These are phyloP conservation scores for Saccopteryx leptura DNA, from an alignment of 2,113 vertebrate genomes.

Conservation along the genomic window DNA sequence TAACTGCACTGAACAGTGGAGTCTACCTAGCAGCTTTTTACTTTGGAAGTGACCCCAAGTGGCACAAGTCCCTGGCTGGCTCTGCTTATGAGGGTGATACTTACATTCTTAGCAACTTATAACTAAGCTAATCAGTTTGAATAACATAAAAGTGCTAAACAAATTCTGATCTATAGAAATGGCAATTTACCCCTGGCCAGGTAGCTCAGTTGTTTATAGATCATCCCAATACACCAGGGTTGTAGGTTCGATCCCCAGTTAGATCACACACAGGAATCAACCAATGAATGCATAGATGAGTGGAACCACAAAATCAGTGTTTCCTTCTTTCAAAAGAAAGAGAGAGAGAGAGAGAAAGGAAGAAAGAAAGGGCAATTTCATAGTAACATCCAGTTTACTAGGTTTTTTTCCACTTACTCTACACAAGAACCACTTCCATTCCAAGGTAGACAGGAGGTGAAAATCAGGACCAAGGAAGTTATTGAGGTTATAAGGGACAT, in stretches of 20 bases:
- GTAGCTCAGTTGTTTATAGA: too few relatives aligned
- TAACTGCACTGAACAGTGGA: not conserved
- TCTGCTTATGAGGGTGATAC: not conserved
- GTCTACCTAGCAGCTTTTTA: not conserved
- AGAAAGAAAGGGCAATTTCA: not conserved
- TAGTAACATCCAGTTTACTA: not conserved
- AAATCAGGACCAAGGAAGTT: conserved; percentile 43
- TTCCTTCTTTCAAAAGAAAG: too few relatives aligned
- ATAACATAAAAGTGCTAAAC: not conserved
- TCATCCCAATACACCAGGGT: too few relatives aligned
- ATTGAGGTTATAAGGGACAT: conserved; percentile 43
- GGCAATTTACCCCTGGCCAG: not conserved
- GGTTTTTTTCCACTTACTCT: conserved; percentile 5
- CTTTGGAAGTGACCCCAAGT: not conserved
- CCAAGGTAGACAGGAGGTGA: not conserved
- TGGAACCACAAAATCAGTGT: too few relatives aligned
- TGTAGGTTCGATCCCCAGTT: too few relatives aligned
- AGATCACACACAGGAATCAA: too few relatives aligned
- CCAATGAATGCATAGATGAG: too few relatives aligned
- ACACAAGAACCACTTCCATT: not conserved
- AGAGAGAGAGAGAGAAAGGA: too few relatives aligned
- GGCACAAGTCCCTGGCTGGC: not conserved
- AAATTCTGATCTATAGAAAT: not conserved
- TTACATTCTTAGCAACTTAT: not conserved
- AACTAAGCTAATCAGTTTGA: not conserved